These are phyloP conservation scores for Orgyia antiqua DNA, from an alignment of 2,888 invertebrate species.

Conservation along the genomic window DNA sequence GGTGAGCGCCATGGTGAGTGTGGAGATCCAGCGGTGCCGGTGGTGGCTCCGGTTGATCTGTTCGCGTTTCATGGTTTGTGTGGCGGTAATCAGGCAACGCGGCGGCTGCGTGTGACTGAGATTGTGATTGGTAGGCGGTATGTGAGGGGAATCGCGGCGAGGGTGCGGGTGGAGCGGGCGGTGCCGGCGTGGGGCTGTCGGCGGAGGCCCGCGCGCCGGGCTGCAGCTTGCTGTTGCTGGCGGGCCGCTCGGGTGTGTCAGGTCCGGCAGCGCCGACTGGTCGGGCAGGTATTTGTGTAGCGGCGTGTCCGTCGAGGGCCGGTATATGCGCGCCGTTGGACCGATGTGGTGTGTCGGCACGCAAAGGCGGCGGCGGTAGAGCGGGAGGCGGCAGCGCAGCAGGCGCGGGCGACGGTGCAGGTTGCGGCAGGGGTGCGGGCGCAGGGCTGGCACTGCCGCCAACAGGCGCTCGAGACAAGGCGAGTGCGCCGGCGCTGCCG, in stretches of 20 bases:
- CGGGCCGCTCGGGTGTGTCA: constrained; percentile 65
- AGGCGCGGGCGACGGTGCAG: constrained; percentile 84
- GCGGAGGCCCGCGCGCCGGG: constrained; percentile 68
- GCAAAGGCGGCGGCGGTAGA: constrained; percentile 80
- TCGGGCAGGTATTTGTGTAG: constrained; percentile 63
- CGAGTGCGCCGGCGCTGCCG: constrained; percentile 80
- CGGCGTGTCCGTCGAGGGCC: constrained; percentile 62
- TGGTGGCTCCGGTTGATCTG: constrained; percentile 47
- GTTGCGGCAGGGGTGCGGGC: constrained; percentile 82
- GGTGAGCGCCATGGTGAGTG: constrained; percentile 55
- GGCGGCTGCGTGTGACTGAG: constrained; percentile 64
- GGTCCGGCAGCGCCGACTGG: constrained; percentile 65
- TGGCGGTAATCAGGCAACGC: constrained; percentile 70
- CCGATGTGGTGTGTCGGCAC: constrained; percentile 66
- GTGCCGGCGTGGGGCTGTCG: constrained; percentile 68
- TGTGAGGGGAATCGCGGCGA: constrained; percentile 65
- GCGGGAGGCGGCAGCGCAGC: constrained; percentile 82
- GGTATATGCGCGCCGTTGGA: constrained; percentile 65
- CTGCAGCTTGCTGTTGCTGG: constrained; percentile 64
- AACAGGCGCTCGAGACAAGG: constrained; percentile 79
- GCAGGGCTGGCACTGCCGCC: constrained; percentile 81
- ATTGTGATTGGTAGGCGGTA: constrained; percentile 57
- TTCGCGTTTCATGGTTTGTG: constrained; percentile 78
- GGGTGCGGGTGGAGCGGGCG: constrained; percentile 63
- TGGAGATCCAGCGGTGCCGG: constrained; percentile 61